Percentiles rank a stretch among this genome's conserved stretches.
Evolutionary conservation across 2,797 vertebrate genomes (phyloP).

Genomic region (Hyperoplus immaculatus): DNA sequence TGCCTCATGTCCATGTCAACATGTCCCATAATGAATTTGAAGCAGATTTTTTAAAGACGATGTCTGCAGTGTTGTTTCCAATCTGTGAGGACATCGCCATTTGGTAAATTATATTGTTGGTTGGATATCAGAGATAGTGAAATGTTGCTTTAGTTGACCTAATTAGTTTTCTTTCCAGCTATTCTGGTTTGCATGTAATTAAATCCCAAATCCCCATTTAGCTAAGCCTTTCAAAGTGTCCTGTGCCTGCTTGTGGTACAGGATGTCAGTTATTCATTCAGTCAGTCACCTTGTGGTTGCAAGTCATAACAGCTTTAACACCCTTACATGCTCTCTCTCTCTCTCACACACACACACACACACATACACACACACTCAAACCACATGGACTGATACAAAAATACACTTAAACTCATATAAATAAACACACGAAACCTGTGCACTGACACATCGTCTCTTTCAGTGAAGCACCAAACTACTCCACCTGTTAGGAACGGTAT

Average conservation of each 20-base stretch:
- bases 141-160: slow-evolving; percentile 38
- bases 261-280: slow-evolving; percentile 70
- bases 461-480: slow-evolving; percentile 44
- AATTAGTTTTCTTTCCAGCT: slow-evolving; percentile 64
- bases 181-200: slow-evolving; percentile 71
- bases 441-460: slow-evolving; percentile 52
- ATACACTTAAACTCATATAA: slow-evolving; percentile 59
- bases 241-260: slow-evolving; percentile 50
- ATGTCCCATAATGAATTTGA: slow-evolving; percentile 42
- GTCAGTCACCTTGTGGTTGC: slow-evolving; percentile 70
- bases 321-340: slow-evolving; percentile 36
- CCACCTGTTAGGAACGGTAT: slow-evolving; percentile 66
- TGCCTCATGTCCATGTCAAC: slow-evolving; percentile 37
- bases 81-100: neutral
- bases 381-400: slow-evolving; percentile 46
- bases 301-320: slow-evolving; percentile 69
- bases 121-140: slow-evolving; percentile 27
- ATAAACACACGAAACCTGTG: slow-evolving; percentile 53
- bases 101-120: neutral
- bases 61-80: slow-evolving; percentile 9
- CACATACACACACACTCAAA: slow-evolving; percentile 10
- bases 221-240: slow-evolving; percentile 71
- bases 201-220: slow-evolving; percentile 70
- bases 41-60: slow-evolving; percentile 26
- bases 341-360: slow-evolving; percentile 21